Evolutionary conservation across 2,113 vertebrate genomes (phyloP), one percentile per base, ranked within the genome.

Genomic region (Fregetta grallaria): DNA sequence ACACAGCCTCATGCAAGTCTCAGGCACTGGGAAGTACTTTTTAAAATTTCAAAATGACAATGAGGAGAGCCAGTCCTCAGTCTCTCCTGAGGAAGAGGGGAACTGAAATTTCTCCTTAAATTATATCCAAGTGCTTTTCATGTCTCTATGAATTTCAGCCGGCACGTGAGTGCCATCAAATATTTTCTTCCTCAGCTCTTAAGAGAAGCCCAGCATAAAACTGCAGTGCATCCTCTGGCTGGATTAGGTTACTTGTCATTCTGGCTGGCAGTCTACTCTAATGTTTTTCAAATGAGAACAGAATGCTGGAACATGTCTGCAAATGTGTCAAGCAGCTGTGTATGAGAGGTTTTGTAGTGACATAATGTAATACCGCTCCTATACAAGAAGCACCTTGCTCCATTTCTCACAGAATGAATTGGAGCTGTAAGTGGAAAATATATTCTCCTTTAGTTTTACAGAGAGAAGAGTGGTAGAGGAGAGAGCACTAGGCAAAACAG

Each of bases 291-390:
- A 15, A 88, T 94, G 91, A 72, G 91, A 65, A 53, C 84, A 95
- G 84, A 95, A 92, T 53, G 42, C 74, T 95, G 94, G 84, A 83
- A 87, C 75, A 55, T 1, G 8, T 70, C 80, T 96, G 86, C 63
- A 79, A 82, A 88, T 74, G 73, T 91, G 80, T 76, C 70, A 87
- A 44, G 94, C 91, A 94, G 89, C 94, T 94, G 91, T 53, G 80
- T 53, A 29, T 73, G 86, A 91, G 86, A 68, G 89, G 76, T 49
- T 97, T 61, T 58, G 73, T 79, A 53, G 45, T 85, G 92, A 76
- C 66, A 65, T 56, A 86, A 40, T 87, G 76, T 61, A 75, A n/a
- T 10, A 27, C 13, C 70, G 15, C 52, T 82, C 34, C 76, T 58
- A 0, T 72, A 14, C 36, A 78, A 6, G 70, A 78, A 94, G n/a